A percentile compares a stretch with the other conserved stretches of the same genome.
Conservation (phyloP, 2,113 vertebrate species). For the Xiphorhynchus elegans region DNA sequence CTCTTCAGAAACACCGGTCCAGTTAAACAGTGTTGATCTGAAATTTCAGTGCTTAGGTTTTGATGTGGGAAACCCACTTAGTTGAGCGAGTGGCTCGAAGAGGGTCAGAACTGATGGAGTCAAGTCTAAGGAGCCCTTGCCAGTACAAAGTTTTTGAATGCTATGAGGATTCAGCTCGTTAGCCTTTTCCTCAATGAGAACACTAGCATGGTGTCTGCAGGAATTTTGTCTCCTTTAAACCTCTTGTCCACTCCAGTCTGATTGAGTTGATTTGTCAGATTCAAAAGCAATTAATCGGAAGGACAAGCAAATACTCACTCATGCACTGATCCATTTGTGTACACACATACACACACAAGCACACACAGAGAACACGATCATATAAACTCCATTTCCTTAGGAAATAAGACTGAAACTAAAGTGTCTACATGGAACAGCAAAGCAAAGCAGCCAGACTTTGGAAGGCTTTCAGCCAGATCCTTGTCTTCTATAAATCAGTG, state of each 20-base stretch:
- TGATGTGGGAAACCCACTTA: neutral
- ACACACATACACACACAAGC: accelerated
- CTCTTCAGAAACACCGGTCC: neutral
- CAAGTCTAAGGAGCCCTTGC: neutral
- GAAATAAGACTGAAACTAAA: neutral
- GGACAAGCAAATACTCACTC: neutral
- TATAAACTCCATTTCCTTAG: neutral
- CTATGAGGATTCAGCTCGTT: neutral
- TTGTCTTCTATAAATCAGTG: neutral
- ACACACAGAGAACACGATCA: neutral
- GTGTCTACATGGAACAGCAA: neutral
- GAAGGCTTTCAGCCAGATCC: neutral
- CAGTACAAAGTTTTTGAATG: neutral
- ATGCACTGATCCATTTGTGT: accelerated
- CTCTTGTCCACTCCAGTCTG: neutral
- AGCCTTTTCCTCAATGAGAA: neutral
- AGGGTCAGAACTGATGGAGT: neutral
- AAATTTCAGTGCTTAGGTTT: neutral
- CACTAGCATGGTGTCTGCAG: neutral
- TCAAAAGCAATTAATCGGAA: neutral
- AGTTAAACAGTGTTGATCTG: neutral
- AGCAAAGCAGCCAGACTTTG: neutral
- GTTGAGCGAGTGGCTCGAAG: neutral
- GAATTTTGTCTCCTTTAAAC: neutral
- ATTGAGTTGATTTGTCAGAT: neutral